Evolutionary conservation across 1,140 invertebrate genomes (phyloP).

Genomic region (Drosophila seguyi): DNA sequence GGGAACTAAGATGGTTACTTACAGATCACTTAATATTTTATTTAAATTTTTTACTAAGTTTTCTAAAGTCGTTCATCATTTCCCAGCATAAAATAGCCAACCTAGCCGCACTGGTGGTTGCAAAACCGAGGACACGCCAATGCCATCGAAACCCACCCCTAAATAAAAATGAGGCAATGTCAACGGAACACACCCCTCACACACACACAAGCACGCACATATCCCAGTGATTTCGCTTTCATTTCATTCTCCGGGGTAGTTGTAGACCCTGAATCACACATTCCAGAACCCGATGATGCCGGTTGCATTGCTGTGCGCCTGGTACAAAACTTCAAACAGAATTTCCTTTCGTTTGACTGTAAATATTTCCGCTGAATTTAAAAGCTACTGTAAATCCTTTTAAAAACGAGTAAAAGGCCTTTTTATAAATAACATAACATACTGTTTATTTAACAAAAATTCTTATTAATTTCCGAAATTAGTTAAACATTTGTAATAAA

Average conservation of each 20-base stretch:
- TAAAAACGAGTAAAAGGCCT: not conserved
- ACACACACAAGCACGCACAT: conserved; percentile 16
- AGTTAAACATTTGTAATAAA: not conserved
- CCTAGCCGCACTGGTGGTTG: conserved; percentile 6
- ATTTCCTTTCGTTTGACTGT: conserved; percentile 80
- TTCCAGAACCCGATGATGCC: conserved; percentile 40
- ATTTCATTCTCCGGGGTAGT: conserved; percentile 6
- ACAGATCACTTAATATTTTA: not conserved
- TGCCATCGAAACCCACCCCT: conserved; percentile 65
- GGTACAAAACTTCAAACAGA: conserved; percentile 70
- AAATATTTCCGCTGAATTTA: conserved; percentile 21
- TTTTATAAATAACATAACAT: not conserved
- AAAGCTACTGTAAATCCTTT: not conserved
- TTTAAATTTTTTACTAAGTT: not conserved
- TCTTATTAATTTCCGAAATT: not conserved
- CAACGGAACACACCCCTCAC: conserved; percentile 70
- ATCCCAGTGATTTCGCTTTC: conserved; percentile 64
- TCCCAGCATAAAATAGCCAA: not conserved
- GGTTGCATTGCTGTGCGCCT: conserved; percentile 67
- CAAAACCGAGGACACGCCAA: conserved; percentile 22
- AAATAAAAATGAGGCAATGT: conserved; percentile 29
- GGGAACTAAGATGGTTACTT: no score
- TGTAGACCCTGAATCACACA: conserved; percentile 24
- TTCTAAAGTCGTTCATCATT: not conserved
- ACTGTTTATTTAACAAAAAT: no score